phyloP scores from a whole-genome alignment of 1,140 invertebrate species.

The Aphaenogaster floridana region DNA sequence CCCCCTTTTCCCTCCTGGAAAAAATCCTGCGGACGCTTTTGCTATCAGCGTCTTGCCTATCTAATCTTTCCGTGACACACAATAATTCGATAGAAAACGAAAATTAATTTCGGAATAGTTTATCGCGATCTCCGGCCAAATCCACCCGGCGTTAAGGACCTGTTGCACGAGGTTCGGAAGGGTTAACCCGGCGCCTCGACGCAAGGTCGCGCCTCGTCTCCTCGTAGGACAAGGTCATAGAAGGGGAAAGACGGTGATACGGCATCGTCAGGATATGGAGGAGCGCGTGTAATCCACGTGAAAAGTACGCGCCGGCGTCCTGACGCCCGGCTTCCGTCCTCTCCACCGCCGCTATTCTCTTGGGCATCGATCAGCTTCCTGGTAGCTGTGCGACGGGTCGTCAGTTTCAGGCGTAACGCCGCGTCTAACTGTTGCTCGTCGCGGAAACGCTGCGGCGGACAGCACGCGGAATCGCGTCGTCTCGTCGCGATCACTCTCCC shows the following conservation, averaged over 20 bases:
- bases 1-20: too few relatives aligned
- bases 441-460: conserved; percentile 41
- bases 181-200: not conserved
- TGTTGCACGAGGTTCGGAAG: conserved; percentile 35
- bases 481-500: not conserved
- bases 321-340: conserved; percentile 62
- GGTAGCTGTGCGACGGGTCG: conserved; percentile 67
- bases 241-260: conserved; percentile 20
- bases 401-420: conserved; percentile 77
- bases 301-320: conserved; percentile 79
- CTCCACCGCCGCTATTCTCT: conserved; percentile 72
- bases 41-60: not conserved
- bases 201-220: conserved; percentile 58
- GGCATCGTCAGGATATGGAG: not conserved
- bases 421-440: conserved; percentile 60
- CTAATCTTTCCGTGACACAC: not conserved
- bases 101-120: not conserved
- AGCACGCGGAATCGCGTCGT: not conserved
- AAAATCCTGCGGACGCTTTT: too few relatives aligned
- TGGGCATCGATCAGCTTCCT: conserved; percentile 77
- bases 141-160: not conserved
- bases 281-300: conserved; percentile 73
- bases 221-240: conserved; percentile 57
- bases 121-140: not conserved
- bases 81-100: not conserved